Conservation (phyloP, 2,888 invertebrate genomes). For the Parelbella ahira region DNA sequence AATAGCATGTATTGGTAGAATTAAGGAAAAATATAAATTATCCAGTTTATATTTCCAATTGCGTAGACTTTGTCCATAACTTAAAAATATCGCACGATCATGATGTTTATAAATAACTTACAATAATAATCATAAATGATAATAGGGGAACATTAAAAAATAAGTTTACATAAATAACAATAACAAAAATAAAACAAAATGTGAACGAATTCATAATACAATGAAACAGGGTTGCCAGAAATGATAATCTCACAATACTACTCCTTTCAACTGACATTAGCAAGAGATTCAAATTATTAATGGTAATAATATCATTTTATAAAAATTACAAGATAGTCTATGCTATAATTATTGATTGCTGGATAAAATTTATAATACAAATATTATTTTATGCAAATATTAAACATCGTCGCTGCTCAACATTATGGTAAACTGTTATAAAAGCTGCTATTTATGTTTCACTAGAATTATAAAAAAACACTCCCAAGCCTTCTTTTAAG, state of each 20-base stretch:
- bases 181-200: conserved; percentile 48
- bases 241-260: conserved; percentile 8
- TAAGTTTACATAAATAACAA: conserved; percentile 55
- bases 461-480: conserved; percentile 19
- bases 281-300: conserved; percentile 27
- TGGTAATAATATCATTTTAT: conserved; percentile 22
- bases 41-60: conserved; percentile 1
- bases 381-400: conserved; percentile 23
- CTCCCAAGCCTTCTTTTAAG: conserved; percentile 6
- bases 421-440: conserved; percentile 14
- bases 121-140: conserved; percentile 31
- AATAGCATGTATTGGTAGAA: conserved; percentile 2
- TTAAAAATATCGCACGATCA: conserved; percentile 23
- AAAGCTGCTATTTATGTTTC: conserved; percentile 17
- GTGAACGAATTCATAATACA: conserved; percentile 34
- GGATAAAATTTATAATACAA: conserved; percentile 18
- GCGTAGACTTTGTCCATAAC: conserved; percentile 28
- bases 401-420: not conserved
- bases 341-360: not conserved
- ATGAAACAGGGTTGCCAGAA: conserved; percentile 19
- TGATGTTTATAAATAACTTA: conserved; percentile 33
- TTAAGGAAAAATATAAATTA: conserved; percentile 13
- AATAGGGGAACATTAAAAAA: conserved; percentile 37
- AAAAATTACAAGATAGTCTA: conserved; percentile 16
- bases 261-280: conserved; percentile 24